phyloP scores from a whole-genome alignment of 2,113 vertebrate species.

The Pterophyllum scalare region DNA sequence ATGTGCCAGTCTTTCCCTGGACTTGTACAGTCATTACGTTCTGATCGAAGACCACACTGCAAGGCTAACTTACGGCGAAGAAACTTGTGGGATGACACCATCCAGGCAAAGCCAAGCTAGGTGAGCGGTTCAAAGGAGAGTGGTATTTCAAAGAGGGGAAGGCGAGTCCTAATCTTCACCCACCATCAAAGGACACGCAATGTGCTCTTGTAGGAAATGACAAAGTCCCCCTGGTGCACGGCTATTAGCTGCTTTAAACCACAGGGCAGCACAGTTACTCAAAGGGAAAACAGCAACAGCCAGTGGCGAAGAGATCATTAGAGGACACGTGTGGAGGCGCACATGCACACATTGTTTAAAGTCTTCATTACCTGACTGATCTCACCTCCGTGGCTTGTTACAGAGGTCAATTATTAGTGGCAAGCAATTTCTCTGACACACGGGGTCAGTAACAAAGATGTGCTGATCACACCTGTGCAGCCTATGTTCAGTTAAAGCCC shows the following conservation, averaged over 20 bases:
- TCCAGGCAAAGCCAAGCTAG: constrained; percentile 30
- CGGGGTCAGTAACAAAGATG: constrained; percentile 45
- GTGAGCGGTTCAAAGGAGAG: constrained; percentile 68
- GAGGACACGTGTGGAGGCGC: constrained; percentile 50
- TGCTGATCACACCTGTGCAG: constrained; percentile 61
- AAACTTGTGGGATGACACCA: constrained; percentile 26
- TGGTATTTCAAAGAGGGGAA: constrained; percentile 64
- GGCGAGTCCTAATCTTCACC: constrained; percentile 67
- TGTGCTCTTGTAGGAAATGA: constrained; percentile 72
- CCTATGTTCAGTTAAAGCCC: constrained; percentile 29
- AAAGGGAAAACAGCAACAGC: constrained; percentile 62
- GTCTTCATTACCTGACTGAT: constrained; percentile 69
- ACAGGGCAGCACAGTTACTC: constrained; percentile 70
- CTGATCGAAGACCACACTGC: background rate
- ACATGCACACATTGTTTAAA: constrained; percentile 24
- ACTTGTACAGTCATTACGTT: background rate
- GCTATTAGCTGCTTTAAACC: constrained; percentile 75
- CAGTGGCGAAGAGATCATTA: constrained; percentile 63
- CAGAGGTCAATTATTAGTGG: constrained; percentile 46
- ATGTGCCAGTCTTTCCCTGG: background rate
- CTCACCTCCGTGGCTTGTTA: constrained; percentile 57
- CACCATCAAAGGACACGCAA: constrained; percentile 67
- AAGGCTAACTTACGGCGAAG: background rate
- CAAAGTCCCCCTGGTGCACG: constrained; percentile 56
- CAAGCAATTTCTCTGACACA: constrained; percentile 34